These are phyloP conservation scores for Epirrhoe alternata DNA, from an alignment of 2,888 invertebrate genomes.

Conservation along the genomic window DNA sequence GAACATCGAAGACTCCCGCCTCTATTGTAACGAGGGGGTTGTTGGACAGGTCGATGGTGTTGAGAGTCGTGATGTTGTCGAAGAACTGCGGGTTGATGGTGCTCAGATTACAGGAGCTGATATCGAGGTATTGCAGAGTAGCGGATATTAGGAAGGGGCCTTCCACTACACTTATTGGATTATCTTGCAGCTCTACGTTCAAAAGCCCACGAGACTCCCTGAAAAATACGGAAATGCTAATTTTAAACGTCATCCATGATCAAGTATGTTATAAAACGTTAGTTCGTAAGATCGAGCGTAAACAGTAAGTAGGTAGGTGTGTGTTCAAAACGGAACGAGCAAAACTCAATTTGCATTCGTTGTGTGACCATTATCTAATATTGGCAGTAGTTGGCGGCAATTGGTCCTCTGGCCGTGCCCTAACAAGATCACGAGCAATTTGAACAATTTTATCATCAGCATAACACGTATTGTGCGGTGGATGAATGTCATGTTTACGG, in stretches of 20 bases:
- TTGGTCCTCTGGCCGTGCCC: slow-evolving; percentile 64
- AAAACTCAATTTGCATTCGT: slow-evolving; percentile 79
- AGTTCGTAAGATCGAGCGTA: slow-evolving; percentile 35
- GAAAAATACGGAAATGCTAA: slow-evolving; percentile 45
- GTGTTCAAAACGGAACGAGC: slow-evolving; percentile 50
- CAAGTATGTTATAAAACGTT: slow-evolving; percentile 2
- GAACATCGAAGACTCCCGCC: slow-evolving; percentile 85
- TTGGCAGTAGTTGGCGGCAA: slow-evolving; percentile 69
- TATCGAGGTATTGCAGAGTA: slow-evolving; percentile 88
- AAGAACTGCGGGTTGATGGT: slow-evolving; percentile 87
- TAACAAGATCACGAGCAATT: slow-evolving; percentile 76
- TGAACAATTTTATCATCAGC: slow-evolving; percentile 78
- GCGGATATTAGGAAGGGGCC: slow-evolving; percentile 87
- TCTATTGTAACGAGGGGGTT: slow-evolving; percentile 87
- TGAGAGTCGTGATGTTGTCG: slow-evolving; percentile 87
- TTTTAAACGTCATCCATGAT: slow-evolving; percentile 2
- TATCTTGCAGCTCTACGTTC: slow-evolving; percentile 89
- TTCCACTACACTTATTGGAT: slow-evolving; percentile 86
- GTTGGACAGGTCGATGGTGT: slow-evolving; percentile 88
- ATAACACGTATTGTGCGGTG: slow-evolving; percentile 61
- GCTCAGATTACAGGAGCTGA: slow-evolving; percentile 87
- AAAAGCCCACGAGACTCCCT: slow-evolving; percentile 89
- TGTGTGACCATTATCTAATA: slow-evolving; percentile 80
- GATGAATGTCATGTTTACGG: slow-evolving; percentile 55
- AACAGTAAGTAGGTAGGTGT: slow-evolving; percentile 47